Evolutionary conservation across 1,140 invertebrate genomes (phyloP), one percentile per base, ranked within the genome.

Genomic region (Chrysomallon squamiferum): DNA sequence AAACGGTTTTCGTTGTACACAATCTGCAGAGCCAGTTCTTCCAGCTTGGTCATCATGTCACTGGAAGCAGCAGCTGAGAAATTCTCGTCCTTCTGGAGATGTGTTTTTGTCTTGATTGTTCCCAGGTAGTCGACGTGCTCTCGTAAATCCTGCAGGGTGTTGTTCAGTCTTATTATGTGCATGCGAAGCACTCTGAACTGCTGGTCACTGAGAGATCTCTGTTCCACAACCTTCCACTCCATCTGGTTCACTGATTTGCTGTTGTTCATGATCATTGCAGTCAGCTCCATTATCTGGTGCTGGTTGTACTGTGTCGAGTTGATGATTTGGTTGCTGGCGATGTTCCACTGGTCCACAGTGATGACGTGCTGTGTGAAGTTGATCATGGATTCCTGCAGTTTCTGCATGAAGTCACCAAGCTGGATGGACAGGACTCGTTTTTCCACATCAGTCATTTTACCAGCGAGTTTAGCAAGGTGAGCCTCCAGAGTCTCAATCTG

Each of bases 301-400:
- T 60, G 38, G 35, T 78, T 81, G 27, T 69, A 52, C 11, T 73
- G 66, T 9, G 76, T 76, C 18, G 74, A 70, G 41, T 76, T 73
- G 2, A 71, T 47, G 47, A 79, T 74, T 38, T 74, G 72, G 65
- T 38, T 71, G 66, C 70, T 80, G 20, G 73, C 71, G 50, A 71
- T 52, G 35, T 69, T 71, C 80, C 78, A 77, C 38, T 80, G 77
- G 2, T 82, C 76, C 20, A 76, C 30, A 0, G 78, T 79, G 15
- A 82, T 62, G 2, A 82, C 75, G 60, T 79, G 74, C 59, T 74
- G 69, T 13, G 75, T 77, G 50, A 82, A 77, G 60, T 77, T 80
- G 0, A 72, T 66, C 27, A 77, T 61, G 1, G 75, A 75, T 15
- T 71, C 63, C 54, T 76, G 76, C 22, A 79, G 54, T 27, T 62